Evolutionary conservation across 2,113 vertebrate genomes (phyloP).

Genomic region (Pseudopodoces humilis): DNA sequence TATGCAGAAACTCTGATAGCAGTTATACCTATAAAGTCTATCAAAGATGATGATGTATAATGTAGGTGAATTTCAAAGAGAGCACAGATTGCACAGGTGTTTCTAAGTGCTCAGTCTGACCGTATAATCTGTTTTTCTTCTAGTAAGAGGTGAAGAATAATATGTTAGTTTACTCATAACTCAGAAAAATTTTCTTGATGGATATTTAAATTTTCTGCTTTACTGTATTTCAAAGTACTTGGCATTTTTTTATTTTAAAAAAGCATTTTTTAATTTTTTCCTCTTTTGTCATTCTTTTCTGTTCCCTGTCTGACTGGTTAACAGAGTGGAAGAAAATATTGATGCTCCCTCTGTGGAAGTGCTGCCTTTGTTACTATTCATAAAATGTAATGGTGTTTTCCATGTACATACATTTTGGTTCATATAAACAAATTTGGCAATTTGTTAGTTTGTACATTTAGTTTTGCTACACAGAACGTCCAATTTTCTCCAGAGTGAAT

Average conservation of each 20-base stretch:
- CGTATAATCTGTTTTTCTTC: background rate
- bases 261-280: background rate
- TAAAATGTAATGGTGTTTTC: background rate
- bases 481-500: background rate
- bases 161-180: background rate
- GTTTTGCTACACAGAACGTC: background rate
- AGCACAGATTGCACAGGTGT: background rate
- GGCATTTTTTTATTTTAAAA: background rate
- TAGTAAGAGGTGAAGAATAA: background rate
- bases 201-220: background rate
- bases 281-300: background rate
- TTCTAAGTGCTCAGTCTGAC: background rate
- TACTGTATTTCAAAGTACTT: background rate
- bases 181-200: background rate
- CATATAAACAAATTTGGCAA: background rate
- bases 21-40: background rate
- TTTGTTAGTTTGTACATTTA: background rate
- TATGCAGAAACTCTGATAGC: background rate
- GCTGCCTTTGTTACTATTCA: background rate
- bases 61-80: background rate
- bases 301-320: background rate
- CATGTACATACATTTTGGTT: background rate
- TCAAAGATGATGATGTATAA: background rate
- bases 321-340: background rate
- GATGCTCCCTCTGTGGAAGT: background rate